Evolutionary conservation across 2,888 invertebrate genomes (phyloP).

Genomic region (Acanthopleura granulata): DNA sequence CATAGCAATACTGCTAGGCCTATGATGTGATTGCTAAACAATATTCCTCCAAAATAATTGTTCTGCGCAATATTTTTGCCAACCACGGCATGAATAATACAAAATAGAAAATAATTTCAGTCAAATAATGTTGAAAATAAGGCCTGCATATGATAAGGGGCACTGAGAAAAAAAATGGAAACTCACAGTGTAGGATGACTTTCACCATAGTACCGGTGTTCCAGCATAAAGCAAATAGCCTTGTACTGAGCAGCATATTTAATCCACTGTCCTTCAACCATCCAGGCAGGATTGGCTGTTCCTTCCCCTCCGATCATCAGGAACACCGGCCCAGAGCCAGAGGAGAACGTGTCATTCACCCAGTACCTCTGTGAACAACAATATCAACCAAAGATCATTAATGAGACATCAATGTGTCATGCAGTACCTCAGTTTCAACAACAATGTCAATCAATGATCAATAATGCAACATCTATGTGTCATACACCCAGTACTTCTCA

Average conservation of each 20-base stretch:
- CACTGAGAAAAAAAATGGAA: background rate
- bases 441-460: no score
- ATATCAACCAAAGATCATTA: background rate
- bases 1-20: no score
- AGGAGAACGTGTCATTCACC: constrained; percentile 81
- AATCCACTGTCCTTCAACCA: constrained; percentile 84
- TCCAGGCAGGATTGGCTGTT: constrained; percentile 85
- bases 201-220: constrained; percentile 94
- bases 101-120: no score
- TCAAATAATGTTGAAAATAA: no score
- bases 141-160: no score
- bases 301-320: constrained; percentile 96
- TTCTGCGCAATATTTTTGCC: no score
- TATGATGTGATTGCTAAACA: no score
- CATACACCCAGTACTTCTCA: no score
- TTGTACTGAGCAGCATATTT: constrained; percentile 73
- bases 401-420: background rate
- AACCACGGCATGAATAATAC: no score
- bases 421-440: no score
- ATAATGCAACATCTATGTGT: no score
- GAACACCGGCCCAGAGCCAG: constrained; percentile 85
- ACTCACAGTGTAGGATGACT: constrained; percentile 87
- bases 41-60: no score
- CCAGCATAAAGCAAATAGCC: constrained; percentile 88
- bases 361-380: constrained; percentile 79